Conservation (phyloP, 2,888 invertebrate genomes). For the Leptopterna dolabrata region DNA sequence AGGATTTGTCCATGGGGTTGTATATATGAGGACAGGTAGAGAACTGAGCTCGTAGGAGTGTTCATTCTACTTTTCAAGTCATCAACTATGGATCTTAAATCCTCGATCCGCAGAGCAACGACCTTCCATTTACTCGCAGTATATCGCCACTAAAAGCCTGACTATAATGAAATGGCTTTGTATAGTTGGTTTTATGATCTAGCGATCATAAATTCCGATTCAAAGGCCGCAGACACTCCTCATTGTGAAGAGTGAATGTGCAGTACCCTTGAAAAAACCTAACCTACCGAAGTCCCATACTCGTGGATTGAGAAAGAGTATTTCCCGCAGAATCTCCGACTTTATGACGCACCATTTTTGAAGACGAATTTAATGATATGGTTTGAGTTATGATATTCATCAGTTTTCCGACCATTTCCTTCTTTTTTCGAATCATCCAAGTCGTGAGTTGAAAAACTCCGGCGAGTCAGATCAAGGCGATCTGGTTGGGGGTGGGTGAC, state of each 20-base stretch:
- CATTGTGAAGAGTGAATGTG: background rate
- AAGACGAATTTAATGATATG: background rate
- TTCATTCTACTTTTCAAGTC: no score
- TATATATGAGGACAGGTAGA: no score
- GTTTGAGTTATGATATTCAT: background rate
- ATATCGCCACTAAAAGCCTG: no score
- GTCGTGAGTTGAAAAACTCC: background rate
- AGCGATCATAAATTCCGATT: background rate
- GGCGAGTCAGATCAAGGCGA: constrained; percentile 14
- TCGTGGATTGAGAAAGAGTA: background rate
- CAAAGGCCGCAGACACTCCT: background rate
- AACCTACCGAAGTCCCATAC: background rate
- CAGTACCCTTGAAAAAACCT: background rate
- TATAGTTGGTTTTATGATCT: background rate
- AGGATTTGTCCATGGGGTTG: no score
- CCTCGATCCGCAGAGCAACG: no score
- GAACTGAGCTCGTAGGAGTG: no score
- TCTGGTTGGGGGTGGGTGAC: constrained; percentile 26
- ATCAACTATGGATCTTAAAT: no score
- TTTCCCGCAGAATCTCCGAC: background rate
- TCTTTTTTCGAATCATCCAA: background rate
- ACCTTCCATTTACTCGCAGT: no score
- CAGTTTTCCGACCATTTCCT: background rate
- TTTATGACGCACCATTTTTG: background rate
- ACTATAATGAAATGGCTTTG: no score